Percentiles rank a stretch among this genome's conserved stretches.
Conservation (phyloP, 2,113 vertebrate genomes). For the Cebus imitator region DNA sequence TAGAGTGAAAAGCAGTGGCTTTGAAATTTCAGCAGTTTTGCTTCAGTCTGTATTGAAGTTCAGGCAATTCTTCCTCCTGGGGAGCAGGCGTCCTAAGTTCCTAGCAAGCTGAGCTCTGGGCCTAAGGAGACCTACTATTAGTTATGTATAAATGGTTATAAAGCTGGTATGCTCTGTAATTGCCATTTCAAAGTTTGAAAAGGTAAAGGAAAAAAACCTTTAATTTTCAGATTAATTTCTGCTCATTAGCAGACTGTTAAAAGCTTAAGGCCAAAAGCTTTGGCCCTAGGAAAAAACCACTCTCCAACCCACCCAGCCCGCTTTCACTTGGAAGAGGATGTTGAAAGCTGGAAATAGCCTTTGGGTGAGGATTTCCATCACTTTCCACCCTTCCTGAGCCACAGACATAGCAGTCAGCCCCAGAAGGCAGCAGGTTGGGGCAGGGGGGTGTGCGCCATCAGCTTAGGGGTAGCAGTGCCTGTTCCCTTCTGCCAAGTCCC, state of each 20-base stretch:
- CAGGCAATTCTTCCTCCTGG: neutral
- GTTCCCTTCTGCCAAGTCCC: neutral
- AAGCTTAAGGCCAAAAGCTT: neutral
- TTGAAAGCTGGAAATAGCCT: neutral
- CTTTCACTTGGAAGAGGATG: neutral
- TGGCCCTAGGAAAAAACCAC: neutral
- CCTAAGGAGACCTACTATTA: neutral
- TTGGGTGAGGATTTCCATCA: too few species aligned
- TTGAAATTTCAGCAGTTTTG: neutral
- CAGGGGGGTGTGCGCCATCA: accelerated
- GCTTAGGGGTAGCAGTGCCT: neutral
- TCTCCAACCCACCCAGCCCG: neutral
- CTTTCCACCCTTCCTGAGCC: neutral
- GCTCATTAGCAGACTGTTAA: neutral
- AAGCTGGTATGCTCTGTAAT: neutral
- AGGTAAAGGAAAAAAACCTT: neutral
- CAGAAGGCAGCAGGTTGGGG: neutral
- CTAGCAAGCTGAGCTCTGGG: neutral
- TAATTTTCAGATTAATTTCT: neutral
- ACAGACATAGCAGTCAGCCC: neutral
- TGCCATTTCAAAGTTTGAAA: neutral
- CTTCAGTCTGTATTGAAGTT: neutral
- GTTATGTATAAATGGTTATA: neutral
- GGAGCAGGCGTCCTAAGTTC: neutral
- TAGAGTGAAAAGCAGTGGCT: neutral